Evolutionary conservation across 2,888 invertebrate genomes (phyloP).

Genomic region (Leptarthrus brevirostris): DNA sequence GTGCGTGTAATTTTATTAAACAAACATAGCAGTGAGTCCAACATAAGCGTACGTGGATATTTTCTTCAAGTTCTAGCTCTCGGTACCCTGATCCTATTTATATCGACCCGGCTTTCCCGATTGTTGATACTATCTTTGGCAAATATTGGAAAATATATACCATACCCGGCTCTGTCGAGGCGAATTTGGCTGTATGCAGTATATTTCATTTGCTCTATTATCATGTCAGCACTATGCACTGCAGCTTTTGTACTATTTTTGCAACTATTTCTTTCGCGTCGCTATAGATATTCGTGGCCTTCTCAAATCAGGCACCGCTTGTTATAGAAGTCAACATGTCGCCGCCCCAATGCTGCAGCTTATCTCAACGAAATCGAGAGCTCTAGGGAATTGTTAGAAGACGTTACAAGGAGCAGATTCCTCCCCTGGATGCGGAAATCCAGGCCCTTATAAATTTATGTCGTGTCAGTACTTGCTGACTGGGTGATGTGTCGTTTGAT

Average conservation of each 20-base stretch:
- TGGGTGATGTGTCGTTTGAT: slow-evolving; percentile 29
- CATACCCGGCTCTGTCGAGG: neutral
- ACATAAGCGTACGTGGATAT: slow-evolving; percentile 3
- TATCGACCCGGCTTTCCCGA: neutral
- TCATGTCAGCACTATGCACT: slow-evolving; percentile 16
- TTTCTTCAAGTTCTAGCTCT: slow-evolving; percentile 4
- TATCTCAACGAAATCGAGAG: slow-evolving; percentile 31
- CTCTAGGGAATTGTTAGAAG: slow-evolving; percentile 5
- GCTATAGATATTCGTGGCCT: neutral
- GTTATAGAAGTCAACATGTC: slow-evolving; percentile 34
- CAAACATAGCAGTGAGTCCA: slow-evolving; percentile 14
- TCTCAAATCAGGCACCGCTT: slow-evolving; percentile 3
- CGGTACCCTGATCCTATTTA: neutral
- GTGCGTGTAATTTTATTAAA: slow-evolving; percentile 47
- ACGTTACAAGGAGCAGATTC: slow-evolving; percentile 18
- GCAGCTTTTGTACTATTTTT: neutral
- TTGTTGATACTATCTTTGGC: slow-evolving; percentile 11
- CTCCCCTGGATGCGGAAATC: slow-evolving; percentile 21
- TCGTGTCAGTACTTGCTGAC: slow-evolving; percentile 38
- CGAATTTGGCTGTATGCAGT: slow-evolving; percentile 1
- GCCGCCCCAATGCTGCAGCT: slow-evolving; percentile 23
- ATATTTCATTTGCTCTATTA: slow-evolving; percentile 9
- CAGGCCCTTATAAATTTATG: slow-evolving; percentile 28
- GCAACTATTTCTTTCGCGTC: neutral
- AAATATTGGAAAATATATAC: neutral